Percentiles rank a stretch among this genome's conserved stretches.
Conservation (phyloP, 2,888 invertebrate genomes). For the Nemurella pictetii region DNA sequence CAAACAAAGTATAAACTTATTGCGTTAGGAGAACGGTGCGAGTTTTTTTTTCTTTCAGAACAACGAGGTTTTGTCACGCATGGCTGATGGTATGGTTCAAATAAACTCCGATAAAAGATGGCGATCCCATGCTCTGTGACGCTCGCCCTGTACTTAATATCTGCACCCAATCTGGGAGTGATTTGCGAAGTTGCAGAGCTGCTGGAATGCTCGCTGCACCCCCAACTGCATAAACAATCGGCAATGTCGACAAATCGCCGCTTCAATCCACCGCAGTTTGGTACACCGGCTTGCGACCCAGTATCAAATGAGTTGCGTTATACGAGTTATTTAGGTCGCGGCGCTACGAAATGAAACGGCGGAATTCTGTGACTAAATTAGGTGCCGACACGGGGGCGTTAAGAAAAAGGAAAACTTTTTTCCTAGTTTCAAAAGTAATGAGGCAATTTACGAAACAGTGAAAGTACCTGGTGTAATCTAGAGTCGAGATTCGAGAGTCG, state of each 20-base stretch:
- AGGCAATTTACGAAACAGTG: constrained; percentile 18
- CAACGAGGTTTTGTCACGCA: constrained; percentile 3
- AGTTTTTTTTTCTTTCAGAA: background rate
- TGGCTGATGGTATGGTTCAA: background rate
- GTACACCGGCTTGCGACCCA: background rate
- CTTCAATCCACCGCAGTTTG: background rate
- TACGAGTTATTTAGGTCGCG: background rate
- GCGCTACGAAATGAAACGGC: background rate
- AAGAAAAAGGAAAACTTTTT: background rate
- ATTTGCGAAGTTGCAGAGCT: background rate
- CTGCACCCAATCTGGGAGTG: background rate
- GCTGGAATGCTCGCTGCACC: background rate
- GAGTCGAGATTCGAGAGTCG: background rate
- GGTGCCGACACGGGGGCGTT: background rate
- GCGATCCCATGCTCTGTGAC: background rate
- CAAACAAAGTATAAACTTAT: constrained; percentile 22
- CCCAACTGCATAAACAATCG: background rate
- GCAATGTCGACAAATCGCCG: background rate
- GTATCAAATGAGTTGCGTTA: background rate
- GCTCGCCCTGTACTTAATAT: background rate
- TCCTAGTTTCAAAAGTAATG: background rate
- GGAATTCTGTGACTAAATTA: background rate
- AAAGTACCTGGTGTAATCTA: constrained; percentile 7
- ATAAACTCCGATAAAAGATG: constrained; percentile 7
- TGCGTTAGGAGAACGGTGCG: background rate